Evolutionary conservation across 2,113 vertebrate species (phyloP).

Genomic region (Pygathrix nemaeus): DNA sequence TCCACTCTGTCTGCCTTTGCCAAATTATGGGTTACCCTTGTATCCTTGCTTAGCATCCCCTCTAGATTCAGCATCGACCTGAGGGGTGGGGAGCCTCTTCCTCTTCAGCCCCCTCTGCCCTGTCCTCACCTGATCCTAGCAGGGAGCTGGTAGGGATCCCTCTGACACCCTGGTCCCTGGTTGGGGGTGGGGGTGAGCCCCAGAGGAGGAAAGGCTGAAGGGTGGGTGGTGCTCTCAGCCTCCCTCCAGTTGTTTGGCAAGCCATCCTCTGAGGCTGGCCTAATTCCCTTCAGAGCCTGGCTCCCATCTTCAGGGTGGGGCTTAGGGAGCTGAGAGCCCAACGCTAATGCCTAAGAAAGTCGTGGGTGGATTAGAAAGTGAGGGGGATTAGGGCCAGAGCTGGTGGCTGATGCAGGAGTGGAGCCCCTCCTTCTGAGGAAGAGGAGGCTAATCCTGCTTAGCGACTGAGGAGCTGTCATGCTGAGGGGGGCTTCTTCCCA

Average conservation of each 20-base stretch:
- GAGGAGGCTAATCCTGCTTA: conserved; percentile 99
- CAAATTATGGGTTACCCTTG: conserved; percentile 42
- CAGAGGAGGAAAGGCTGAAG: neutral
- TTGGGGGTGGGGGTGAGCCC: neutral
- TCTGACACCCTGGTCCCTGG: neutral
- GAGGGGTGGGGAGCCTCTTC: neutral
- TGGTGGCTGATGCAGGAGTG: conserved; percentile 63
- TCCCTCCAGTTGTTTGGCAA: conserved; percentile 51
- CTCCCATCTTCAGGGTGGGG: conserved; percentile 79
- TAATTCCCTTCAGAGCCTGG: conserved; percentile 75
- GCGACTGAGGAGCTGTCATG: conserved; percentile 89
- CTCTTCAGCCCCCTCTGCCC: neutral
- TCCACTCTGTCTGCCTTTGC: neutral
- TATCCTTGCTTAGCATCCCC: neutral
- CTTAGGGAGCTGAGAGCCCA: conserved; percentile 77
- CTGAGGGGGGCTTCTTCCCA: conserved; percentile 26
- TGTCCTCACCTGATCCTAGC: neutral
- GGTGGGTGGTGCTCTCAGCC: neutral
- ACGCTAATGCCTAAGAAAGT: conserved; percentile 80
- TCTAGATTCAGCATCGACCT: neutral
- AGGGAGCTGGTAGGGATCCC: neutral
- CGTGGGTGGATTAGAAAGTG: conserved; percentile 78
- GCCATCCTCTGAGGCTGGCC: conserved; percentile 72
- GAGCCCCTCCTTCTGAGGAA: conserved; percentile 89
- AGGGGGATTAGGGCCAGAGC: conserved; percentile 79